These are phyloP conservation scores for Forbesichthys papilliferus DNA, from an alignment of 2,113 vertebrate genomes.

Conservation along the genomic window DNA sequence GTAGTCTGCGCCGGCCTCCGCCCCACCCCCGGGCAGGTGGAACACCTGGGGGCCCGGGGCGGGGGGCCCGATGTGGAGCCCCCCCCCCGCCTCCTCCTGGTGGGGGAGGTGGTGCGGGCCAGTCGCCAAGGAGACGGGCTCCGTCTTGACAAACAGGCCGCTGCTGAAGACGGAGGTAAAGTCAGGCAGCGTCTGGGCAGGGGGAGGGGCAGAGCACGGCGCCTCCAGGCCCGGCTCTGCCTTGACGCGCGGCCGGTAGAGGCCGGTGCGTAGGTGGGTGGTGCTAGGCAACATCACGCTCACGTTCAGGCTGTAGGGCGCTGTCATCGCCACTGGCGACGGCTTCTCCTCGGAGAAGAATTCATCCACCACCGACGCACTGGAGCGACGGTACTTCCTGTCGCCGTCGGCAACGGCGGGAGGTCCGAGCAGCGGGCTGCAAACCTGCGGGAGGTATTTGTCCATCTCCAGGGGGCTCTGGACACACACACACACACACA, in stretches of 20 bases:
- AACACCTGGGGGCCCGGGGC: conserved; percentile 80
- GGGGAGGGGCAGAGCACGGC: conserved; percentile 70
- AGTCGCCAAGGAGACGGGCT: conserved; percentile 60
- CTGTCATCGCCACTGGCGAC: fast-evolving
- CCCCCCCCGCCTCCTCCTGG: conserved; percentile 38
- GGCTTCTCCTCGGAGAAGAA: conserved; percentile 87
- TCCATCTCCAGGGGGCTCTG: conserved; percentile 84
- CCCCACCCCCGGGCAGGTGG: conserved; percentile 77
- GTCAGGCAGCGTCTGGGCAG: conserved; percentile 87
- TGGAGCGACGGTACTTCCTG: conserved; percentile 87
- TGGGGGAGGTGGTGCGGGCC: conserved; percentile 3
- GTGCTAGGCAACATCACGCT: conserved; percentile 88
- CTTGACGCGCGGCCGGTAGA: conserved; percentile 86
- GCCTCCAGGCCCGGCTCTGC: conserved; percentile 80
- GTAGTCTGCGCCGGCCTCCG: conserved; percentile 65
- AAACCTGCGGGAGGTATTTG: conserved; percentile 79
- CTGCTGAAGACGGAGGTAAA: conserved; percentile 92
- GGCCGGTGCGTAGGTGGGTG: conserved; percentile 85
- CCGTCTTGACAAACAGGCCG: conserved; percentile 88
- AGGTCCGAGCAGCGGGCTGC: conserved; percentile 40
- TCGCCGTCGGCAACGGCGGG: conserved; percentile 49
- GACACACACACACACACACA: not conserved
- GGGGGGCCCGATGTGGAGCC: conserved; percentile 74
- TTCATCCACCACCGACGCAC: conserved; percentile 88
- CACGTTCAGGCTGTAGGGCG: conserved; percentile 91